These are phyloP conservation scores for Drosophila stalkeri DNA, from an alignment of 2,888 invertebrate genomes.

Conservation along the genomic window DNA sequence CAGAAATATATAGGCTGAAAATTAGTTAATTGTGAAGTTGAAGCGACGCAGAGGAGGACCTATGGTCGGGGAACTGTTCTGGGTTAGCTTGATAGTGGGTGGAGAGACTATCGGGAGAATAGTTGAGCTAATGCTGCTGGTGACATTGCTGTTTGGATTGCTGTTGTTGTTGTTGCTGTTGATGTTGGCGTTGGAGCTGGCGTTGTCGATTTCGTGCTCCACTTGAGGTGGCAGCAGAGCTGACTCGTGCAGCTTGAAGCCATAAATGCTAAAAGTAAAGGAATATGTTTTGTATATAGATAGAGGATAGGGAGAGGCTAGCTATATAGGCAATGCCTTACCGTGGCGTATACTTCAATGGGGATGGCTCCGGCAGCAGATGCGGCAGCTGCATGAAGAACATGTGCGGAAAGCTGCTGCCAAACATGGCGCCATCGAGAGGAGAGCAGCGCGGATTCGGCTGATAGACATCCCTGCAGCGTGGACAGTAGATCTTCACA, in stretches of 20 bases:
- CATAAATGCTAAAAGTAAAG: constrained; percentile 45
- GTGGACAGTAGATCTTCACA: constrained; percentile 66
- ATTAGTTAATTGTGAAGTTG: constrained; percentile 8
- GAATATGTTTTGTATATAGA: not conserved
- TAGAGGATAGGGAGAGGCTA: too few relatives aligned
- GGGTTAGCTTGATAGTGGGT: not conserved
- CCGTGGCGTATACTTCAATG: constrained; percentile 58
- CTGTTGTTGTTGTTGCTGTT: not conserved
- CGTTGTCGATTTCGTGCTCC: not conserved
- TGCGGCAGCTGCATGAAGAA: constrained; percentile 68
- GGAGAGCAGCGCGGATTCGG: constrained; percentile 25
- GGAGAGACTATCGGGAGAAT: not conserved
- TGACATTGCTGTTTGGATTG: not conserved
- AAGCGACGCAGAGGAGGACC: constrained; percentile 8
- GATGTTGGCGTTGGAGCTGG: not conserved
- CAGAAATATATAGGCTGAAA: not conserved
- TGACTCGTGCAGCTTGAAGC: constrained; percentile 55
- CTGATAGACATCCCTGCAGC: constrained; percentile 57
- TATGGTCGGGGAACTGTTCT: not conserved
- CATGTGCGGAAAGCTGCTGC: constrained; percentile 64
- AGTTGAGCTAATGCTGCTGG: not conserved
- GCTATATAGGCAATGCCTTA: constrained; percentile 21
- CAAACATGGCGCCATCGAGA: constrained; percentile 70
- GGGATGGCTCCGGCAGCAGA: constrained; percentile 40
- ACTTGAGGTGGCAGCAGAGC: constrained; percentile 29